A percentile compares a stretch with the other conserved stretches of the same genome.
Conservation (phyloP, 1,140 invertebrate species). For the Diabrotica undecimpunctata region DNA sequence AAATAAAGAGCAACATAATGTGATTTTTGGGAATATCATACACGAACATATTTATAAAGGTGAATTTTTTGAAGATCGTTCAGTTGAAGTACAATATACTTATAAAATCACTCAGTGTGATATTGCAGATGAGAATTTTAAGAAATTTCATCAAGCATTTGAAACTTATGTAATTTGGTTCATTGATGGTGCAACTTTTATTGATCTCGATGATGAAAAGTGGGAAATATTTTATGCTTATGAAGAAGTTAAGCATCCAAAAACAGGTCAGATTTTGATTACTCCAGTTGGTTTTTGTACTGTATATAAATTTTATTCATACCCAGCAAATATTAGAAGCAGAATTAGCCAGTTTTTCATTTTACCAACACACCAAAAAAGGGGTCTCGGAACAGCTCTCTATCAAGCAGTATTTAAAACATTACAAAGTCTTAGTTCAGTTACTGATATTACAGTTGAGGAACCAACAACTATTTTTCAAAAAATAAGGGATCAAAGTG, state of each 20-base stretch:
- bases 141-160: conserved; percentile 75
- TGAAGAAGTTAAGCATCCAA: conserved; percentile 68
- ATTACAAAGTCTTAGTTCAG: conserved; percentile 19
- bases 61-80: conserved; percentile 30
- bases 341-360: conserved; percentile 89
- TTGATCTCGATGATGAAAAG: conserved; percentile 87
- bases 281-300: conserved; percentile 84
- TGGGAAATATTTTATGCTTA: conserved; percentile 90
- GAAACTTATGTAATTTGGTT: conserved; percentile 94
- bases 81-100: conserved; percentile 52
- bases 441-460: conserved; percentile 38
- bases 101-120: conserved; percentile 83
- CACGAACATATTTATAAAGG: conserved; percentile 21
- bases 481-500: conserved; percentile 36
- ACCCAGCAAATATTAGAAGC: conserved; percentile 80
- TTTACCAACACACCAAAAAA: conserved; percentile 82
- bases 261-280: conserved; percentile 61
- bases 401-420: conserved; percentile 28
- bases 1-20: conserved; percentile 58
- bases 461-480: conserved; percentile 35
- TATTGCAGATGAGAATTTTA: conserved; percentile 66
- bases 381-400: conserved; percentile 75
- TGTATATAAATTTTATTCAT: conserved; percentile 93
- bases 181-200: conserved; percentile 89
- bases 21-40: conserved; percentile 34